These are phyloP conservation scores for Gymnodraco acuticeps DNA, from an alignment of 2,797 vertebrate genomes.

Conservation along the genomic window DNA sequence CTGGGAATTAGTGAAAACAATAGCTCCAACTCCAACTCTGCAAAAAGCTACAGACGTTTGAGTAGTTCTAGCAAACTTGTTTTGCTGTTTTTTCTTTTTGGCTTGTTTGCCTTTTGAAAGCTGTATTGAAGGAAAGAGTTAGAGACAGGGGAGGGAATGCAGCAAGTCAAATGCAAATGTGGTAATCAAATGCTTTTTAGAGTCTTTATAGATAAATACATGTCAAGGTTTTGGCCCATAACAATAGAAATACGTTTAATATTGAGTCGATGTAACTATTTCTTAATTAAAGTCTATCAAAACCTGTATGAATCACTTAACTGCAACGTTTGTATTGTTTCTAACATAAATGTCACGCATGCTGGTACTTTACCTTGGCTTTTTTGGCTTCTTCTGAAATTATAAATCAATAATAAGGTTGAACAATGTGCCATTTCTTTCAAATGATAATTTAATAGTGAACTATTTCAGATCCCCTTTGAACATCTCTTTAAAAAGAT, in stretches of 20 bases:
- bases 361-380: not conserved
- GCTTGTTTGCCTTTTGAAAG: too few species aligned
- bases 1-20: conserved; percentile 22
- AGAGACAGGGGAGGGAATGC: too few species aligned
- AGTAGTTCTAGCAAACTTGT: not conserved
- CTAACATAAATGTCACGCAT: conserved; percentile 20
- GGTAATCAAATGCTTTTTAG: not conserved
- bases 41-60: conserved; percentile 5
- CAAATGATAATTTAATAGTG: conserved; percentile 2
- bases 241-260: not conserved
- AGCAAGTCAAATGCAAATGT: not conserved
- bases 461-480: not conserved
- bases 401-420: conserved; percentile 4
- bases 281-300: not conserved
- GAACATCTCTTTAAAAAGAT: not conserved
- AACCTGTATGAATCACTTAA: not conserved
- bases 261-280: not conserved
- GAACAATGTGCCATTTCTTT: not conserved
- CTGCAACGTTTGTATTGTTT: not conserved
- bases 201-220: not conserved
- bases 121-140: too few species aligned
- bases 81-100: too few species aligned
- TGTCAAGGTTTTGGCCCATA: not conserved
- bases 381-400: not conserved
- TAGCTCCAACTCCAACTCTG: conserved; percentile 6